Evolutionary conservation across 2,888 invertebrate species (phyloP).

Genomic region (Colletes collaris): DNA sequence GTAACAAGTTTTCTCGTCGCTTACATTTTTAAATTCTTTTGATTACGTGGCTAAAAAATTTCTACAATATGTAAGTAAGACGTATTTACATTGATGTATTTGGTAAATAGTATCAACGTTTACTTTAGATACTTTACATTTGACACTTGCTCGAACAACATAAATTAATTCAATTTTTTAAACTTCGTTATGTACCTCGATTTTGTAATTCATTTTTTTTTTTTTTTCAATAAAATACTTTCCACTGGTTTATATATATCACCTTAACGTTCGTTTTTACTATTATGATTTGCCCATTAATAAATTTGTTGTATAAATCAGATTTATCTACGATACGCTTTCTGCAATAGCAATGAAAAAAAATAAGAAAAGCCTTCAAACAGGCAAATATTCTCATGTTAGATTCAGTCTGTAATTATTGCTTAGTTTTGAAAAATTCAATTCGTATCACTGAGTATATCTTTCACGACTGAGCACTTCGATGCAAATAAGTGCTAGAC

Average conservation of each 20-base stretch:
- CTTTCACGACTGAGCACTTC: slow-evolving; percentile 38
- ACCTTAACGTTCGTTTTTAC: slow-evolving; percentile 19
- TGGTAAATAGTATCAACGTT: neutral
- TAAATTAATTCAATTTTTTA: no score
- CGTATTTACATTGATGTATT: neutral
- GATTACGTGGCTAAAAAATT: no score
- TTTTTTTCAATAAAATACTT: slow-evolving; percentile 7
- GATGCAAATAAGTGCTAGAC: slow-evolving; percentile 28
- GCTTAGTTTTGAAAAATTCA: slow-evolving; percentile 3
- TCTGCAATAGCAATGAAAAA: slow-evolving; percentile 13
- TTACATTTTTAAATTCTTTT: neutral
- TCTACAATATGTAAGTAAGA: neutral
- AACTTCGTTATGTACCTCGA: neutral
- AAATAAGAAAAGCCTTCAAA: slow-evolving; percentile 7
- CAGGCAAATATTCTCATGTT: neutral
- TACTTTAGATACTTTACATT: no score
- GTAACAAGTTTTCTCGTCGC: neutral
- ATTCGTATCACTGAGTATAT: slow-evolving; percentile 19
- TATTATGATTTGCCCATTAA: slow-evolving; percentile 19
- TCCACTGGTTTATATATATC: slow-evolving; percentile 11
- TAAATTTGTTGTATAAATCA: slow-evolving; percentile 9
- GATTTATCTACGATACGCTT: slow-evolving; percentile 25
- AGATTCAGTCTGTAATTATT: slow-evolving; percentile 14
- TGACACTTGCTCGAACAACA: no score
- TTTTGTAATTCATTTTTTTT: slow-evolving; percentile 17